Evolutionary conservation across 2,797 vertebrate genomes (phyloP), one percentile per base, ranked within the genome.

Genomic region (Tragopan temminckii): DNA sequence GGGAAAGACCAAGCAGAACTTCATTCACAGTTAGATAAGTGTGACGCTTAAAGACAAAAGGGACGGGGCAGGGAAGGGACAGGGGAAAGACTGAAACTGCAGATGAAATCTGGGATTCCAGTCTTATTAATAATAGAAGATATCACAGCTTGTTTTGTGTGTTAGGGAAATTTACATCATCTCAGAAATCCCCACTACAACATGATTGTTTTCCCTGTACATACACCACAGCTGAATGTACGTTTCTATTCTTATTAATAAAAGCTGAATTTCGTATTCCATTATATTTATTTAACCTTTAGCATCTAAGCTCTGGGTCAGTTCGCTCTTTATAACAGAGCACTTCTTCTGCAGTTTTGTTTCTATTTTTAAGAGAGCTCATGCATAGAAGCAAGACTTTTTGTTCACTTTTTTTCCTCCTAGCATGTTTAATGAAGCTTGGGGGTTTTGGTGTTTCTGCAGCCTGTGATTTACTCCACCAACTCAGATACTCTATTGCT

Each of bases 281-380:
- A 70, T 89, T 79, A 33, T 61, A 88, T 79, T 85, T 94, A 89
- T 80, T 89, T 93, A 80, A 85, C 79, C 88, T 95, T 80, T 92
- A 80, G 66, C 84, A 85, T 61, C 31, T 40, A 75, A 87, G 58
- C 76, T 85, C 76, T 66, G 66, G 64, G 76, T 93, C 88, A 85
- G n/a, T 78, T 88, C 85, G 62, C 66, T 92, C 64, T 55, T 85
- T 46, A 8, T 21, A 84, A 85, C 50, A 69, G 31, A 2, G 13
- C 50, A 78, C 80, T 92, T 95, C 82, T 92, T 95, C 64, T 81
- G 72, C 61, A 71, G 68, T 71, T 95, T 90, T 94, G 40, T 82
- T 83, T 83, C 81, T 90, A 24, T 85, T 80, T 80, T 94, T 94
- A 90, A 85, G 82, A 90, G 75, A 74, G 72, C 33, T 80, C 38